These are phyloP conservation scores for Caranx ignobilis DNA, from an alignment of 2,113 vertebrate genomes.

Conservation along the genomic window DNA sequence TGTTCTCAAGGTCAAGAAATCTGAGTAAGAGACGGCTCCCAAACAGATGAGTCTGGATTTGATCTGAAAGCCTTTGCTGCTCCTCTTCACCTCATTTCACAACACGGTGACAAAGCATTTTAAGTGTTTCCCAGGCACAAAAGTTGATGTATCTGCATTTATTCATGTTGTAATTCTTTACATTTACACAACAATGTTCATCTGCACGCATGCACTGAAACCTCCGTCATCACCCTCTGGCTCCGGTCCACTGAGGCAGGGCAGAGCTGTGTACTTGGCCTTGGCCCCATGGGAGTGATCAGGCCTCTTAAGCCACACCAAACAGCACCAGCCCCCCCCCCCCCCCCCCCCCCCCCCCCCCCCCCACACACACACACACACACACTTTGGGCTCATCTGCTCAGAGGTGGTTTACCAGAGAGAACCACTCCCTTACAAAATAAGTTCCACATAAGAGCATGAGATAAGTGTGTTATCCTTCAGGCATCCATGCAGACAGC, in stretches of 20 bases:
- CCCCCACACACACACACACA: too few relatives aligned
- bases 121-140: not conserved
- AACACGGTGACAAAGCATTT: slow-evolving; percentile 25
- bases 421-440: slow-evolving; percentile 1
- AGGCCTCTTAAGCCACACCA: slow-evolving; percentile 46
- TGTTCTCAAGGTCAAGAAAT: not conserved
- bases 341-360: not conserved
- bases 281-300: slow-evolving; percentile 38
- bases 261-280: slow-evolving; percentile 21
- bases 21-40: not conserved
- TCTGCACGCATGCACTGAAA: slow-evolving; percentile 11
- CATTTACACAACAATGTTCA: not conserved
- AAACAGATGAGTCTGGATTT: not conserved
- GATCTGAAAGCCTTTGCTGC: not conserved
- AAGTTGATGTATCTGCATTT: not conserved
- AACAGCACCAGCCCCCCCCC: slow-evolving; percentile 8
- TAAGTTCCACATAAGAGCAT: not conserved
- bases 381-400: slow-evolving; percentile 29
- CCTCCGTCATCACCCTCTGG: slow-evolving; percentile 39
- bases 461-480: not conserved
- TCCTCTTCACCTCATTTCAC: not conserved
- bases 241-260: slow-evolving; percentile 13
- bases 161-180: not conserved
- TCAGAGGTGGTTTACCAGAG: slow-evolving; percentile 24
- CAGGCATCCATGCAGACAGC: not conserved